Conservation (phyloP, 2,888 invertebrate species). For the Cheilosia scutellata region DNA sequence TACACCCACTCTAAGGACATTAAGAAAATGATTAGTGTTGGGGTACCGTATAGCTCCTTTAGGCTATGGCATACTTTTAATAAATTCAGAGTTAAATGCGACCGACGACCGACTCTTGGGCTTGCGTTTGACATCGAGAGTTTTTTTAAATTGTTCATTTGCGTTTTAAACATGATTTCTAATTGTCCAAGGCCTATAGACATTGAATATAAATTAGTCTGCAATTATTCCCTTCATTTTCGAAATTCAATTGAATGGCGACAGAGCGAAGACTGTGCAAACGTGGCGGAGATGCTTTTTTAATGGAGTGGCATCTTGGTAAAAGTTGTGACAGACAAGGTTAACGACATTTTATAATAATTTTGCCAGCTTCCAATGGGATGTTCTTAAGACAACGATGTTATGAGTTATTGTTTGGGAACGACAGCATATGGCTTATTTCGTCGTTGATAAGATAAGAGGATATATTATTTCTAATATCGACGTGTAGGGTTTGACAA, state of each 20-base stretch:
- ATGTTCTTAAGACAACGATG: neutral
- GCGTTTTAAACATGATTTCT: conserved; percentile 31
- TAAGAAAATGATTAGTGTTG: neutral
- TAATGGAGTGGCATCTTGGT: neutral
- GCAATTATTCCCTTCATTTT: conserved; percentile 41
- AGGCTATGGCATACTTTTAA: conserved; percentile 53
- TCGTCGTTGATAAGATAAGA: conserved; percentile 7
- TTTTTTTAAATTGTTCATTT: conserved; percentile 9
- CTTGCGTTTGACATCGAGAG: conserved; percentile 3
- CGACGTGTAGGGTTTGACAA: conserved; percentile 31
- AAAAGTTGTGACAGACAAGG: neutral
- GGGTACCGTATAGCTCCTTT: conserved; percentile 4
- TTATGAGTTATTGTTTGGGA: conserved; percentile 2
- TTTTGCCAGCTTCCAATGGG: neutral
- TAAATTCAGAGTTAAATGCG: conserved; percentile 41
- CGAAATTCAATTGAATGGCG: neutral
- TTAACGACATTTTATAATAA: neutral
- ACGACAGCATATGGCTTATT: conserved; percentile 9
- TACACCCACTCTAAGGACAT: conserved; percentile 15
- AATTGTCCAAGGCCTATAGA: conserved; percentile 28
- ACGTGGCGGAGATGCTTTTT: neutral
- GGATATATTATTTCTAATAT: conserved; percentile 6
- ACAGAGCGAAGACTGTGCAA: no score
- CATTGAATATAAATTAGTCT: conserved; percentile 51
- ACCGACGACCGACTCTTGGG: neutral